Evolutionary conservation across 2,797 vertebrate genomes (phyloP).

Genomic region (Xiphophorus birchmanni): DNA sequence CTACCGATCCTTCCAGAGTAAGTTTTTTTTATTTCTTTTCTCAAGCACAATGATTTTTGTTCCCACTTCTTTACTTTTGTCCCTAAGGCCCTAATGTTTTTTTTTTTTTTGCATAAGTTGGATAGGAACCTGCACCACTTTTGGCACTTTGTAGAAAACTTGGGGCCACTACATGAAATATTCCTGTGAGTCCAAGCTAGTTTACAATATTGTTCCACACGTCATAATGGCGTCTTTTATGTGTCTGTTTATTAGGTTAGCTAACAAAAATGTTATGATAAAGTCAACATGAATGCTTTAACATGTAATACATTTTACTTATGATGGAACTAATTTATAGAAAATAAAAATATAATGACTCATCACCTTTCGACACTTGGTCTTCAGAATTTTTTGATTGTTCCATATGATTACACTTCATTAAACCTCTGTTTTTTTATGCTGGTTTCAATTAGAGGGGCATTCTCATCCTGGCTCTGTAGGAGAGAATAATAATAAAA

Average conservation of each 20-base stretch:
- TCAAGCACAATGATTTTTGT: conserved; percentile 61
- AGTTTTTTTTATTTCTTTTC: conserved; percentile 55
- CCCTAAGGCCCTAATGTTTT: conserved; percentile 61
- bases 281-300: neutral
- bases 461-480: neutral
- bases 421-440: neutral
- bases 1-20: conserved; percentile 69
- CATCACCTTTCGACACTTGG: neutral
- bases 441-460: neutral
- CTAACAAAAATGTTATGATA: neutral
- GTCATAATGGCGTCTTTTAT: conserved; percentile 17
- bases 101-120: conserved; percentile 58
- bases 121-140: conserved; percentile 36
- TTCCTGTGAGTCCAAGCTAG: conserved; percentile 32
- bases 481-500: neutral
- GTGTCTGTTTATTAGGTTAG: neutral
- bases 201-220: conserved; percentile 16
- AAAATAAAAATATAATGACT: neutral
- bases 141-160: conserved; percentile 51
- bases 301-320: neutral
- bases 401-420: neutral
- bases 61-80: conserved; percentile 43
- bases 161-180: conserved; percentile 31
- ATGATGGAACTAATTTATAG: neutral
- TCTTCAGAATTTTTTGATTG: neutral